A percentile compares a stretch with the other conserved stretches of the same genome.
phyloP scores from a whole-genome alignment of 2,113 vertebrate genomes.

The Urocitellus parryii region DNA sequence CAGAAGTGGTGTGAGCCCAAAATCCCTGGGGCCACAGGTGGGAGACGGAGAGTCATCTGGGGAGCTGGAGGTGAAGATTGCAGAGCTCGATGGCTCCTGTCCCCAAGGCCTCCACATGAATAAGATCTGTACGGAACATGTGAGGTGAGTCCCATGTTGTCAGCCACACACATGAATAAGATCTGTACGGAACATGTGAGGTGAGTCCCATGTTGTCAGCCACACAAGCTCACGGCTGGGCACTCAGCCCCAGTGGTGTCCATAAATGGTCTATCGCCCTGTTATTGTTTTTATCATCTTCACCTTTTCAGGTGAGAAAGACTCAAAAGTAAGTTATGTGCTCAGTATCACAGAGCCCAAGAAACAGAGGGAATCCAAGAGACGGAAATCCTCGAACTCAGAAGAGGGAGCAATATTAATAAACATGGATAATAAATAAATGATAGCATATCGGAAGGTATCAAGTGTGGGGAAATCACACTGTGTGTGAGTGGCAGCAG shows the following conservation, averaged over 20 bases:
- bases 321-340: slow-evolving; percentile 6
- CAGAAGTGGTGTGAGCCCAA: not conserved
- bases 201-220: not conserved
- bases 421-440: slow-evolving; percentile 9
- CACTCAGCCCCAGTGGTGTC: not conserved
- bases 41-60: not conserved
- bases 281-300: not conserved
- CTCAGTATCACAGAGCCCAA: not conserved
- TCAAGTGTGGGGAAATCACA: not conserved
- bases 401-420: no score
- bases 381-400: no score
- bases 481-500: not conserved
- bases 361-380: not conserved
- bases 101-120: no score
- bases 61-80: not conserved
- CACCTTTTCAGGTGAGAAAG: slow-evolving; percentile 16
- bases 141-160: not conserved
- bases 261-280: not conserved
- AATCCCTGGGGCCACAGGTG: no score
- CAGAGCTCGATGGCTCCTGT: no score
- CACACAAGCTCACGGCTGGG: slow-evolving; percentile 15
- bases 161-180: no score
- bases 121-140: not conserved
- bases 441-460: not conserved
- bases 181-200: not conserved